Base-by-base conservation (phyloP, 2,888 invertebrate species). In the Perizoma flavofasciatum region DNA sequence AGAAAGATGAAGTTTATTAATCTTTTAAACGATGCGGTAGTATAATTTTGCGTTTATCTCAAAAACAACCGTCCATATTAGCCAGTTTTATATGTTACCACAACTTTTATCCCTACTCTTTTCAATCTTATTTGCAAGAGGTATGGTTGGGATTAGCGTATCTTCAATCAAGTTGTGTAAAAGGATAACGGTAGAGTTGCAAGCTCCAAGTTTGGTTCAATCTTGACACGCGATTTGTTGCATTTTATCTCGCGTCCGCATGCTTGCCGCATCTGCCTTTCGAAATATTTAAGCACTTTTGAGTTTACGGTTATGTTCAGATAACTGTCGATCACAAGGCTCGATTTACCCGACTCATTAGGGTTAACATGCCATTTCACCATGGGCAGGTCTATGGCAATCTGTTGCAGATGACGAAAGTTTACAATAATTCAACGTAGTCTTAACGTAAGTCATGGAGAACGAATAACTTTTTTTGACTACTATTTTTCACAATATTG, bases 181-280 rank as follows among this genome's bases (percentile, higher is more conserved):
- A 59, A 64, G 77, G 73, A 77, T 88, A 89, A 89, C 89, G 88
- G 89, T 87, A 72, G 69, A 73, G 72, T 73, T 72, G 55, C 74
- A 73, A 74, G 68, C 58, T 66, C 78, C 86, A 75, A 78, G 83
- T 84, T 85, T 78, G 87, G 87, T 66, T 74, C 71, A 81, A 74
- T 81, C 82, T 81, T 86, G 86, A 85, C 82, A 78, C 75, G 78
- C 83, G 83, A 88, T 89, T 88, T 86, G 88, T 87, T 84, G 83
- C 83, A 83, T 82, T 83, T 85, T 85, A 84, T 86, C 82, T 78
- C 68, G 66, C 59, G 67, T 65, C 66, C 63, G 61, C 65, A 64
- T 60, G 59, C 44, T 52, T 45, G 61, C 52, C 52, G 63, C 61
- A 60, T 66, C 66, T 62, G 61, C 63, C 58, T 56, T 55, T 61